Conservation (phyloP, 1,140 invertebrate species). For the Rhopalosiphum maidis region DNA sequence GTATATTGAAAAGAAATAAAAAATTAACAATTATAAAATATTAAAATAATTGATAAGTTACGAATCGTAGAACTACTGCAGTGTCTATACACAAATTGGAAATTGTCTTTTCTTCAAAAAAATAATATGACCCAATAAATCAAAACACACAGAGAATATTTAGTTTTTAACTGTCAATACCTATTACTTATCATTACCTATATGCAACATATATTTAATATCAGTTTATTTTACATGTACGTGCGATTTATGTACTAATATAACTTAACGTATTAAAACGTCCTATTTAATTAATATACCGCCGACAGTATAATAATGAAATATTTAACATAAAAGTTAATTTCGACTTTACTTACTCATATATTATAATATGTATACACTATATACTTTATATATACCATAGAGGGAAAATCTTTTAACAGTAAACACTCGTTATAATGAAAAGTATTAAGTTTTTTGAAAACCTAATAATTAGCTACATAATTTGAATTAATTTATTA, state of each 20-base stretch:
- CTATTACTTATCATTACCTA: background rate
- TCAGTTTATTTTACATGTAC: background rate
- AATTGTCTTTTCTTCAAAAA: background rate
- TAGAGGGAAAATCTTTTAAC: background rate
- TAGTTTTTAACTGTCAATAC: background rate
- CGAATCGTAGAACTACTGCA: background rate
- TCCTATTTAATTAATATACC: background rate
- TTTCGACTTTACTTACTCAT: background rate
- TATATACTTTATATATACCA: too few relatives aligned
- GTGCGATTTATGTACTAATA: background rate
- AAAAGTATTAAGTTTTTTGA: background rate
- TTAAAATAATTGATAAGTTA: too few relatives aligned
- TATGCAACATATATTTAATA: background rate
- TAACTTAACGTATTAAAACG: background rate
- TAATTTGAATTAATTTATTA: too few relatives aligned
- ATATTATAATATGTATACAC: too few relatives aligned
- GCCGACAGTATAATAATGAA: background rate
- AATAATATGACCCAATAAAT: background rate
- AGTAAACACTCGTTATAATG: background rate
- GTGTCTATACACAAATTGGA: background rate
- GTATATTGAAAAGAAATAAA: too few relatives aligned
- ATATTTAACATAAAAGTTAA: background rate
- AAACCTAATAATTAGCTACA: background rate
- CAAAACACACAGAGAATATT: too few relatives aligned
- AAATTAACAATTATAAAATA: too few relatives aligned